Percentiles rank a stretch among this genome's conserved stretches.
Conservation (phyloP, 2,888 invertebrate genomes). For the Ganaspis brasiliensis region DNA sequence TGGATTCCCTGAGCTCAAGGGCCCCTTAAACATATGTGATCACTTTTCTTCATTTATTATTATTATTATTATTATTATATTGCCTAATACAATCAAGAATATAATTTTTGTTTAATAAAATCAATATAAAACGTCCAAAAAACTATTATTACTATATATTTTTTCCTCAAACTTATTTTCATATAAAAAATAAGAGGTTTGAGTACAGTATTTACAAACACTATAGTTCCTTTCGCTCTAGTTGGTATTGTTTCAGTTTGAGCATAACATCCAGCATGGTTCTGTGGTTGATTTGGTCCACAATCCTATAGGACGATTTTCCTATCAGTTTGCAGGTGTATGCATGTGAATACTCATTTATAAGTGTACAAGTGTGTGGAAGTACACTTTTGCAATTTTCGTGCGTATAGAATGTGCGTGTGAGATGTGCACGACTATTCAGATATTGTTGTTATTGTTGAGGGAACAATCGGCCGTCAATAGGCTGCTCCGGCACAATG, state of each 20-base stretch:
- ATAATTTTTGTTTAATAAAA: too few species aligned
- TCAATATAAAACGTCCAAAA: too few species aligned
- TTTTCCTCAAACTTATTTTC: too few species aligned
- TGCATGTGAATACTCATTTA: slow-evolving; percentile 37
- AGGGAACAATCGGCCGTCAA: slow-evolving; percentile 80
- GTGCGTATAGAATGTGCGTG: slow-evolving; percentile 69
- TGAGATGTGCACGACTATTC: slow-evolving; percentile 79
- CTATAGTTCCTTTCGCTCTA: slow-evolving; percentile 42
- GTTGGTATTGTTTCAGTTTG: slow-evolving; percentile 49
- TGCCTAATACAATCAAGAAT: too few species aligned
- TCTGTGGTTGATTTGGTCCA: slow-evolving; percentile 63
- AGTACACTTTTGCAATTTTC: slow-evolving; percentile 55
- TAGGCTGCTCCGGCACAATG: slow-evolving; percentile 79
- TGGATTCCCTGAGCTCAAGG: too few species aligned
- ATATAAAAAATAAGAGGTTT: slow-evolving; percentile 20
- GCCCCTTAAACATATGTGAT: too few species aligned
- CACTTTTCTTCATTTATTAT: too few species aligned
- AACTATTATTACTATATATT: too few species aligned
- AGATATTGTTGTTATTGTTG: slow-evolving; percentile 81
- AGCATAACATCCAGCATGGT: slow-evolving; percentile 55
- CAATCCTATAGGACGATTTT: slow-evolving; percentile 62
- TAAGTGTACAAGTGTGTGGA: slow-evolving; percentile 48
- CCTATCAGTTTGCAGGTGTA: slow-evolving; percentile 57
- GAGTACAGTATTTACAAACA: slow-evolving; percentile 10
- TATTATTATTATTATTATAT: too few species aligned